phyloP scores from a whole-genome alignment of 92 coral and sea anemone genomes.

The Epizoanthus stellaris region DNA sequence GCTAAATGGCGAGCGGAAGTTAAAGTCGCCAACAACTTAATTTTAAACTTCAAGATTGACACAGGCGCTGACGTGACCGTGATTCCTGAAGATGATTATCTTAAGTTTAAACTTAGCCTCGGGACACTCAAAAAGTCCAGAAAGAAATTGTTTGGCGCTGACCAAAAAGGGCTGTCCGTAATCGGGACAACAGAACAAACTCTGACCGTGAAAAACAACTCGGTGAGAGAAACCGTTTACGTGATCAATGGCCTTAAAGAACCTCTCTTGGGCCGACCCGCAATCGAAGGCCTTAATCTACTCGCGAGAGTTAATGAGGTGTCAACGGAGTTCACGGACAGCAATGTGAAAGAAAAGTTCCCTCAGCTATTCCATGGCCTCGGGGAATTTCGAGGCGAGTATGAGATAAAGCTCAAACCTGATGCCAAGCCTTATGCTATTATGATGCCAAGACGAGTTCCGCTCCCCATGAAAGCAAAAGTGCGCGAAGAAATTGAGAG shows the following conservation, averaged over 20 bases:
- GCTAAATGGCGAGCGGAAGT: constrained; percentile 46
- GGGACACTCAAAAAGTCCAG: constrained; percentile 17
- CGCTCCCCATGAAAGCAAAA: constrained; percentile 52
- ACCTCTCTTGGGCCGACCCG: constrained; percentile 57
- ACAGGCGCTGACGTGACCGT: constrained; percentile 39
- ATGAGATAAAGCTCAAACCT: constrained; percentile 51
- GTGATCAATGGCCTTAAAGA: constrained; percentile 47
- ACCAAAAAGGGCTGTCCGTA: constrained; percentile 31
- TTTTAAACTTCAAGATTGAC: constrained; percentile 45
- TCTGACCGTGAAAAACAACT: constrained; percentile 5
- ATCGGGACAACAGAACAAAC: constrained; percentile 13
- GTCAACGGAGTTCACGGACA: background rate
- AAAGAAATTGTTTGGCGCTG: constrained; percentile 49
- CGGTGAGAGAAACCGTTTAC: constrained; percentile 33
- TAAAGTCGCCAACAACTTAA: constrained; percentile 14
- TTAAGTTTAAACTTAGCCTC: constrained; percentile 27
- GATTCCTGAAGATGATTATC: constrained; percentile 43
- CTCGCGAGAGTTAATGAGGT: constrained; percentile 13
- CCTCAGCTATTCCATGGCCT: constrained; percentile 58
- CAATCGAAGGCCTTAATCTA: constrained; percentile 51
- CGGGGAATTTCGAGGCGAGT: constrained; percentile 54
- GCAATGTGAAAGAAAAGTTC: constrained; percentile 25
- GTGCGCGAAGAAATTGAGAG: constrained; percentile 1
- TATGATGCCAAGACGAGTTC: constrained; percentile 55
- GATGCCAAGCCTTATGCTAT: constrained; percentile 47